These are phyloP conservation scores for Scomber scombrus DNA, from an alignment of 2,113 vertebrate species.

Conservation along the genomic window DNA sequence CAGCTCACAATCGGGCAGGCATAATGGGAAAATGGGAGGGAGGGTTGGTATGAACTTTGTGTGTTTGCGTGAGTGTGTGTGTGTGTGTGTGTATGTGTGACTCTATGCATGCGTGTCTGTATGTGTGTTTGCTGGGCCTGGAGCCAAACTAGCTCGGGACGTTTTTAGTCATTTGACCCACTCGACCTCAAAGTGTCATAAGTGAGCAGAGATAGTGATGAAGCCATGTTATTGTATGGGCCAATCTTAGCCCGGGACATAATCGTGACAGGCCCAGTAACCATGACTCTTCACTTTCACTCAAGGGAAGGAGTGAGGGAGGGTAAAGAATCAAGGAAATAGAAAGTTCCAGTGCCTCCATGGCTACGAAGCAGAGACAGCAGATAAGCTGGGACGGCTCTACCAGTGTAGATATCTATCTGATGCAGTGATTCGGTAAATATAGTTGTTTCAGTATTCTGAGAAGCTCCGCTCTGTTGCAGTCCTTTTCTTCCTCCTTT, in stretches of 20 bases:
- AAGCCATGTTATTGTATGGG: constrained; percentile 69
- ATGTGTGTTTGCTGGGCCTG: constrained; percentile 65
- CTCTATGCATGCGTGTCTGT: constrained; percentile 6
- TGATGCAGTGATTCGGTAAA: constrained; percentile 16
- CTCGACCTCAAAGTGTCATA: constrained; percentile 85
- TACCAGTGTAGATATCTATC: constrained; percentile 35
- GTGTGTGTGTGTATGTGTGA: constrained; percentile 28
- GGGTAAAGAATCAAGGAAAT: constrained; percentile 30
- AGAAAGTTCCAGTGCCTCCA: constrained; percentile 50
- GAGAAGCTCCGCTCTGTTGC: constrained; percentile 3
- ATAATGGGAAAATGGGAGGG: constrained; percentile 54
- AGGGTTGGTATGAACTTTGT: constrained; percentile 44
- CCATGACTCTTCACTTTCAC: constrained; percentile 51
- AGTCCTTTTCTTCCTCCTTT: neutral
- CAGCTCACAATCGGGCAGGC: constrained; percentile 74
- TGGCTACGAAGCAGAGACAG: neutral
- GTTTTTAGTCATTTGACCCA: constrained; percentile 84
- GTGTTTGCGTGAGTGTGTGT: constrained; percentile 16
- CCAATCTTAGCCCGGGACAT: constrained; percentile 64
- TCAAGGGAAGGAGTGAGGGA: constrained; percentile 38
- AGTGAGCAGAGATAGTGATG: constrained; percentile 77
- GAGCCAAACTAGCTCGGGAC: constrained; percentile 75
- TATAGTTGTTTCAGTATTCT: neutral
- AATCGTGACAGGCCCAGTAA: constrained; percentile 55
- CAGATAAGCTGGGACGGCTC: constrained; percentile 18